Evolutionary conservation across 1,140 invertebrate genomes (phyloP), one percentile per base, ranked within the genome.

Genomic region (Lanistes nyassanus): DNA sequence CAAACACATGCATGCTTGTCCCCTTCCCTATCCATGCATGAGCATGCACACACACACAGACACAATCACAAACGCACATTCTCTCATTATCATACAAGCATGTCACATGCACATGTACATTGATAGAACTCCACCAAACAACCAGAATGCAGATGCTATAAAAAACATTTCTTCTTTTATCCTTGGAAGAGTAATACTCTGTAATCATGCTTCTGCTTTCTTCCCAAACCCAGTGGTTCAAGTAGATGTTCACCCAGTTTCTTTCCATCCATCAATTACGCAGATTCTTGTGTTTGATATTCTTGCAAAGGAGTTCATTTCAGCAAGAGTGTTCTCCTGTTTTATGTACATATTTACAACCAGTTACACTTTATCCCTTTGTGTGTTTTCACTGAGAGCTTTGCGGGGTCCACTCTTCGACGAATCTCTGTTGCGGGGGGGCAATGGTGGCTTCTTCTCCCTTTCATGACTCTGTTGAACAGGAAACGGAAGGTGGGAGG

Each of bases 401-500:
- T 81, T 79, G 56, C 80, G 65, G 21, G 70, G 67, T 37, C 62
- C 62, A 9, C 74, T 75, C 58, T 78, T 79, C 29, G 65, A 75
- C 31, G 77, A 74, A 68, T 81, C 77, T 72, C 80, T 55, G 66
- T 74, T 80, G 31, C 80, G 37, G 23, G 80, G 80, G 11, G 80
- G 80, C 62, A 81, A 64, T 36, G 80, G 80, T 26, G 80, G 80
- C 68, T 78, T 81, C 56, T 75, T 76, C 29, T 81, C 80, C 62
- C 69, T 56, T 55, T 79, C 74, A 36, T 79, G 74, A 53, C 53
- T 75, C 76, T 78, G 70, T 64, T 42, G 56, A 11, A 60, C 42
- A 47, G 9, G 19, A n/a, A n/a, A n/a, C n/a, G n/a, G n/a, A n/a
- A n/a, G n/a, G n/a, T n/a, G n/a, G n/a, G n/a, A n/a, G n/a, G n/a